phyloP scores from a whole-genome alignment of 2,797 vertebrate genomes.

The Parotocinclus haroldoi region DNA sequence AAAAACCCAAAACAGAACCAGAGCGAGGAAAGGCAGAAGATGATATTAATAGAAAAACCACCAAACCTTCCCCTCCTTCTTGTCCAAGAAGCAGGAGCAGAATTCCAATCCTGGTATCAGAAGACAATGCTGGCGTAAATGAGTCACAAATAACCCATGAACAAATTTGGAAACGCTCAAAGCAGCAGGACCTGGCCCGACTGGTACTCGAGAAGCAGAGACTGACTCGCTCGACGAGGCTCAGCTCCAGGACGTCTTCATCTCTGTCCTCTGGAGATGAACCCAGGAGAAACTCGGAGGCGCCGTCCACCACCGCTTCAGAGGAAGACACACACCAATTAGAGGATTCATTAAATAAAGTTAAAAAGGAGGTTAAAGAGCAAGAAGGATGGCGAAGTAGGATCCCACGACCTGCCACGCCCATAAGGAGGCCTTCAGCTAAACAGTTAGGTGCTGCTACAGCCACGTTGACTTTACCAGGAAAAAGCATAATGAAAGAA shows the following conservation, averaged over 20 bases:
- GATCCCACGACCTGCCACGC: slow-evolving; percentile 79
- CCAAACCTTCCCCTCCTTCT: slow-evolving; percentile 29
- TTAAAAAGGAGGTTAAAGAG: slow-evolving; percentile 51
- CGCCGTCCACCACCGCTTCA: slow-evolving; percentile 82
- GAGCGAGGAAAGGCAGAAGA: slow-evolving; percentile 31
- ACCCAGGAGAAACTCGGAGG: slow-evolving; percentile 78
- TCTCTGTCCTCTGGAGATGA: slow-evolving; percentile 86
- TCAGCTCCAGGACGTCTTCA: slow-evolving; percentile 83
- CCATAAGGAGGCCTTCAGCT: slow-evolving; percentile 47
- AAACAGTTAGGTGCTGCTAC: slow-evolving; percentile 22
- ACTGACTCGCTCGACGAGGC: slow-evolving; percentile 78
- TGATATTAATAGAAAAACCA: slow-evolving; percentile 17
- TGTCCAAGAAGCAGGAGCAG: slow-evolving; percentile 75
- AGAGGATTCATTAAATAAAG: slow-evolving; percentile 70
- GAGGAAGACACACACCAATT: slow-evolving; percentile 88
- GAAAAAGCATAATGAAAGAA: slow-evolving; percentile 51
- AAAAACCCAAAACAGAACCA: slow-evolving; percentile 27
- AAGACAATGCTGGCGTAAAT: slow-evolving; percentile 86
- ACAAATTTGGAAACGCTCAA: slow-evolving; percentile 73
- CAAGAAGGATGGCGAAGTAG: slow-evolving; percentile 69
- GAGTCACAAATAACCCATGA: slow-evolving; percentile 78
- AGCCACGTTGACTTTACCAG: slow-evolving; percentile 29
- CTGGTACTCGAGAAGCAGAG: slow-evolving; percentile 83
- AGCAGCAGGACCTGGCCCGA: slow-evolving; percentile 81
- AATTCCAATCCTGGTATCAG: slow-evolving; percentile 86